A percentile compares a stretch with the other conserved stretches of the same genome.
Evolutionary conservation across 2,113 vertebrate species (phyloP).

Genomic region (Strix uralensis): DNA sequence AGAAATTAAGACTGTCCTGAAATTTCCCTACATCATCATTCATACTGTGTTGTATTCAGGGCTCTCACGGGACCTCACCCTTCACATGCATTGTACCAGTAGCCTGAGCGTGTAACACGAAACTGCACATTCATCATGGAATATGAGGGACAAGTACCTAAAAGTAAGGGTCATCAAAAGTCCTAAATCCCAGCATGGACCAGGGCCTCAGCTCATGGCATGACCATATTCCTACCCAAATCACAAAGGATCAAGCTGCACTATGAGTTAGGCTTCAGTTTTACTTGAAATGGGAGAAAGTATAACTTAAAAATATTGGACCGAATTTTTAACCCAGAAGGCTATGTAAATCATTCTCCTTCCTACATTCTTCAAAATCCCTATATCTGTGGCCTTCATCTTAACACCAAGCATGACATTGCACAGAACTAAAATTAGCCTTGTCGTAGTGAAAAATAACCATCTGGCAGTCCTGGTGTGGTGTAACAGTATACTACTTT

Average conservation of each 20-base stretch:
- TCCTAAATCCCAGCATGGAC: background rate
- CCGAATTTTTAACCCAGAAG: background rate
- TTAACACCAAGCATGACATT: background rate
- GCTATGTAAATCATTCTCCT: background rate
- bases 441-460: conserved; percentile 27
- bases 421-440: background rate
- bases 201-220: background rate
- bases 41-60: background rate
- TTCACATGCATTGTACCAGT: background rate
- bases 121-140: background rate
- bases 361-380: background rate
- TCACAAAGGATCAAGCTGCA: background rate
- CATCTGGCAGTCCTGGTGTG: conserved; percentile 4
- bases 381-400: background rate
- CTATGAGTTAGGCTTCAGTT: background rate
- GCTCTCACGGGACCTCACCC: background rate
- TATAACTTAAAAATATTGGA: background rate
- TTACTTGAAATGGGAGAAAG: background rate
- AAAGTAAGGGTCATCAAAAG: background rate
- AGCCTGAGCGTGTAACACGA: background rate
- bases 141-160: background rate
- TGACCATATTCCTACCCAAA: background rate
- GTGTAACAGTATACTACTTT: background rate
- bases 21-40: background rate
- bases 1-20: background rate